Evolutionary conservation across 2,113 vertebrate species (phyloP), one percentile per base, ranked within the genome.

Genomic region (Pristiophorus japonicus): DNA sequence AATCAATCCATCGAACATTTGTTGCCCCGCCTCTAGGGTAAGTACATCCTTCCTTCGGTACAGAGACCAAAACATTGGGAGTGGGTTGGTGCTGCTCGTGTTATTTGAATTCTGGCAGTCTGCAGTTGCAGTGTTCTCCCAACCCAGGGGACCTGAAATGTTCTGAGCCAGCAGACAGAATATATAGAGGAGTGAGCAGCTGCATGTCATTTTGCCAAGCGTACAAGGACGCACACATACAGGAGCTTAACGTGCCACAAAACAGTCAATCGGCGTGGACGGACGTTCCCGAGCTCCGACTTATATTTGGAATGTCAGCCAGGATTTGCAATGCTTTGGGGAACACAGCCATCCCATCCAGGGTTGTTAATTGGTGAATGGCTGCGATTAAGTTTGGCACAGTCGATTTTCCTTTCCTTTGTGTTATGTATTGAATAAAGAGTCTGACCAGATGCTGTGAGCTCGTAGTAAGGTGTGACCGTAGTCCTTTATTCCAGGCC

Each of bases 201-300:
- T 92, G 88, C 34, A 38, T n/a, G 55, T 92, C 20, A 63, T 34
- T 92, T 63, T 92, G 88, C 34, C 59, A 42, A 63, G 59, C 51
- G 62, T 63, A 92, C 88, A 92, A 92, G 63, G 88, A 92, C 59
- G 65, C 34, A 92, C 59, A 65, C 18, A 92, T 65, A 92, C 59
- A 92, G n/a, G 59, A 92, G 55, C 18, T 7, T 55, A 22, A 24
- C 18, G 1, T 92, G 88, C 88, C 88, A 65, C 59, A 65, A 92
- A 92, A 63, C 59, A 92, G 88, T 63, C 88, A 92, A 92, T n/a
- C 59, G 10, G 62, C 34, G 20, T n/a, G 55, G 1, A 62, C 34
- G 55, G 88, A 63, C 34, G 59, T 92, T 92, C 34, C 59, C 65
- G 59, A 92, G 38, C 65, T 63, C 18, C 65, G 88, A 92, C 87